Evolutionary conservation across 2,113 vertebrate species (phyloP).

Genomic region (Crotophaga sulcirostris): DNA sequence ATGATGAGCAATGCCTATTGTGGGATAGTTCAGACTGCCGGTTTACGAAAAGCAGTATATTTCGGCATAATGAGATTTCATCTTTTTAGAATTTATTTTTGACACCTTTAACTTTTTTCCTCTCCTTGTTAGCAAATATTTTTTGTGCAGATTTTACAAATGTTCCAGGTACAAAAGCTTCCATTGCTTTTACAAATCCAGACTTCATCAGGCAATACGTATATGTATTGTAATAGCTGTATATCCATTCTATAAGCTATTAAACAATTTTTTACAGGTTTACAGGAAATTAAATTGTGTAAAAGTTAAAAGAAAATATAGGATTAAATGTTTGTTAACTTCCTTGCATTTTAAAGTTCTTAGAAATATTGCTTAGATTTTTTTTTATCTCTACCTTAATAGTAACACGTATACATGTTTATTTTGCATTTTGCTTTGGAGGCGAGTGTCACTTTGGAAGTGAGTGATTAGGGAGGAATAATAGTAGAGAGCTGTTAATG

Average conservation of each 20-base stretch:
- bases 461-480: background rate
- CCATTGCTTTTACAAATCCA: background rate
- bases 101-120: background rate
- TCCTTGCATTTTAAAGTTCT: background rate
- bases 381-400: background rate
- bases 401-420: background rate
- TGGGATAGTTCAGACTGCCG: background rate
- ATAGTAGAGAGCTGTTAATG: background rate
- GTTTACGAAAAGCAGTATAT: background rate
- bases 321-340: background rate
- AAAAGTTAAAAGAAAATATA: background rate
- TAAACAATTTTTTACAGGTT: background rate
- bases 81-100: background rate
- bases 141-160: background rate
- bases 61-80: background rate
- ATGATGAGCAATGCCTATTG: background rate
- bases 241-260: background rate
- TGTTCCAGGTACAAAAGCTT: background rate
- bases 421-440: background rate
- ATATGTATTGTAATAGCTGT: background rate
- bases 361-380: background rate
- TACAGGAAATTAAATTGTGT: background rate
- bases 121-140: background rate
- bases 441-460: background rate
- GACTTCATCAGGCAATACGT: background rate